Base-by-base conservation (phyloP, 2,797 vertebrate species). In the Sparus aurata region DNA sequence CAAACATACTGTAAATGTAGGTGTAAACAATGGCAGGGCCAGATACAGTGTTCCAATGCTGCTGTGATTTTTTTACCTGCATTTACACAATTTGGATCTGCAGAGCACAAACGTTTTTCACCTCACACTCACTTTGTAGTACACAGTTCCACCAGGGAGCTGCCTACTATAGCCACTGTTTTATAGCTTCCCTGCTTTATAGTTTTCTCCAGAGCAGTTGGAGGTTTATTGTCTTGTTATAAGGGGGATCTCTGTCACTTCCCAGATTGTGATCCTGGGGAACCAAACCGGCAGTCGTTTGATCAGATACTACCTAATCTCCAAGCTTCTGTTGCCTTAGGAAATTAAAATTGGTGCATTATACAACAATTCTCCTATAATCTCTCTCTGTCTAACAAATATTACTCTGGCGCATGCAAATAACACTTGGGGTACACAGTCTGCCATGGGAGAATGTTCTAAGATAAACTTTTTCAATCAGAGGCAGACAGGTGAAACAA, bases 1-100 rank as follows among this genome's bases (percentile, higher is more conserved):
- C 43, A 75, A 82, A 85, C 77, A 75, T 62, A 68, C 74, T 73
- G 64, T 83, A 84, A 79, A 78, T 71, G 62, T 53, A 74, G 73
- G 67, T 59, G 72, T 86, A 79, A 84, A 91, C 87, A 90, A 85
- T 50, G 64, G 63, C 72, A 70, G 83, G 53, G 78, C 69, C 75
- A 82, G 63, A 84, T 68, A 67, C 49, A 60, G 69, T 5, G 23
- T 25, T 65, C 45, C 57, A 64, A 45, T 23, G 12, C 47, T 20
- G 49, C 52, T 63, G 47, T 45, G 53, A 34, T 63, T 68, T 52
- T 74, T 62, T 63, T 38, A 78, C 43, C n/a, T 79, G 52, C 59
- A 66, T 79, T 83, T 79, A 82, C 41, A 69, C 58, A 3, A 43
- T 30, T 23, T 58, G 25, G 76, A 61, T 85, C 55, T 77, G 61